phyloP scores from a whole-genome alignment of 2,797 vertebrate species.

The Rhynchonycteris naso region DNA sequence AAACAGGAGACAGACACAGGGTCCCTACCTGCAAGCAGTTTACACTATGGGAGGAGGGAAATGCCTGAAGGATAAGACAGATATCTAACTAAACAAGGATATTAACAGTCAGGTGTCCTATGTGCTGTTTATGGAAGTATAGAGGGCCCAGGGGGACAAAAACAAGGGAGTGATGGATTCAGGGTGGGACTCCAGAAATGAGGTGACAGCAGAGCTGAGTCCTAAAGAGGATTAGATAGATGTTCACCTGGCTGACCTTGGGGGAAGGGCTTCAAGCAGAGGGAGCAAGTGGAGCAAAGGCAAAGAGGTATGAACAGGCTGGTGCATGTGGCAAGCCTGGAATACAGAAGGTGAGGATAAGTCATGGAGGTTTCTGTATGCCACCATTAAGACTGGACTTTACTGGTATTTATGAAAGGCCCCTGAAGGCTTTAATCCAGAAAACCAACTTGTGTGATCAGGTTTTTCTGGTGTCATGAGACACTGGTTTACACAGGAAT shows the following conservation, averaged over 20 bases:
- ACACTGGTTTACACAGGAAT: conserved; percentile 77
- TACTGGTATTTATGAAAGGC: not conserved
- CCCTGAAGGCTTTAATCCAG: conserved; percentile 44
- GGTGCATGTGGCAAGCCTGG: not conserved
- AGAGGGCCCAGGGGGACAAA: not conserved
- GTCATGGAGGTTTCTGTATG: not conserved
- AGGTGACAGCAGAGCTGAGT: conserved; percentile 36
- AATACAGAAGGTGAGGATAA: not conserved
- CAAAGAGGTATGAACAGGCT: not conserved
- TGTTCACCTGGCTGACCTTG: conserved; percentile 64
- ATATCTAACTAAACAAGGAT: conserved; percentile 34
- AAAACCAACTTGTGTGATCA: conserved; percentile 53
- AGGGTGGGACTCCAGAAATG: not conserved
- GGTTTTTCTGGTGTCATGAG: conserved; percentile 64
- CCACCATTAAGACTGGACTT: conserved; percentile 13
- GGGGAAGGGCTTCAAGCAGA: conserved; percentile 40
- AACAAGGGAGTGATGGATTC: conserved; percentile 11
- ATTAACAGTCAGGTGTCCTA: not conserved
- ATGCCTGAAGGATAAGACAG: conserved; percentile 25
- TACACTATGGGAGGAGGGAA: not conserved
- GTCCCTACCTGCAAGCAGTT: not conserved
- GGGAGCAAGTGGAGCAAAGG: not conserved
- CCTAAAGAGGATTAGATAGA: conserved; percentile 63
- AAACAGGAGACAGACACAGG: conserved; percentile 20
- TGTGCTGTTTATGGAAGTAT: not conserved